Conservation (phyloP, 1,140 invertebrate genomes). For the Pseudomyrmex flavicornis region DNA sequence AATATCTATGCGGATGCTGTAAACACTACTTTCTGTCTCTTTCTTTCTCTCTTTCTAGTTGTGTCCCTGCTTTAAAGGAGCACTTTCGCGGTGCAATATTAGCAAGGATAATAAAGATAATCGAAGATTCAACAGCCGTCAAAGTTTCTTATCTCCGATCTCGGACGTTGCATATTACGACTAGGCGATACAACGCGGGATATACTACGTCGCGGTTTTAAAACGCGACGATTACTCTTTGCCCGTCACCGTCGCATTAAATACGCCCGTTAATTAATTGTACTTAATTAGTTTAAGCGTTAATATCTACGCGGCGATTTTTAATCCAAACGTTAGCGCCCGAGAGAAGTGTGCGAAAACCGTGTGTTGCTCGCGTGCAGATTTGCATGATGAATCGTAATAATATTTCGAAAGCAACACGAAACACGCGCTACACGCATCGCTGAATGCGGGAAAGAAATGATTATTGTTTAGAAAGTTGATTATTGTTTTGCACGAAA, state of each 20-base stretch:
- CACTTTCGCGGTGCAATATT: background rate
- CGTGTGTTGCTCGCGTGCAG: background rate
- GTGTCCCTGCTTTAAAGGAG: conserved; percentile 5
- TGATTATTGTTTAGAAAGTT: conserved; percentile 51
- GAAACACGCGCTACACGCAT: background rate
- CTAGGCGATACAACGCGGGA: background rate
- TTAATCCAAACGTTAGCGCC: background rate
- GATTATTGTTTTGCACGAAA: background rate
- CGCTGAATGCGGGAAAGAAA: background rate
- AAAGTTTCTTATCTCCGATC: conserved; percentile 21
- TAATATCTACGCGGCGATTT: conserved; percentile 15
- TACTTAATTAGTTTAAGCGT: conserved; percentile 29
- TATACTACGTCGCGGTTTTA: background rate
- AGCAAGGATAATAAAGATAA: conserved; percentile 51
- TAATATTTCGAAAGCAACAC: conserved; percentile 39
- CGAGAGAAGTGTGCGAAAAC: background rate
- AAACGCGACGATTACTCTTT: background rate
- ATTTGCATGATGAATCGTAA: conserved; percentile 37
- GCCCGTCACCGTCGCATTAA: background rate
- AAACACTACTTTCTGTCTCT: background rate
- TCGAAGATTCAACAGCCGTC: conserved; percentile 4
- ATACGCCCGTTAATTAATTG: conserved; percentile 24
- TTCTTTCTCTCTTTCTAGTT: background rate
- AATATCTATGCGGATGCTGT: background rate
- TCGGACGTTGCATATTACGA: background rate